A percentile compares a stretch with the other conserved stretches of the same genome.
phyloP scores from a whole-genome alignment of 2,888 invertebrate species.

The Sinodicranocentrus sp. region DNA sequence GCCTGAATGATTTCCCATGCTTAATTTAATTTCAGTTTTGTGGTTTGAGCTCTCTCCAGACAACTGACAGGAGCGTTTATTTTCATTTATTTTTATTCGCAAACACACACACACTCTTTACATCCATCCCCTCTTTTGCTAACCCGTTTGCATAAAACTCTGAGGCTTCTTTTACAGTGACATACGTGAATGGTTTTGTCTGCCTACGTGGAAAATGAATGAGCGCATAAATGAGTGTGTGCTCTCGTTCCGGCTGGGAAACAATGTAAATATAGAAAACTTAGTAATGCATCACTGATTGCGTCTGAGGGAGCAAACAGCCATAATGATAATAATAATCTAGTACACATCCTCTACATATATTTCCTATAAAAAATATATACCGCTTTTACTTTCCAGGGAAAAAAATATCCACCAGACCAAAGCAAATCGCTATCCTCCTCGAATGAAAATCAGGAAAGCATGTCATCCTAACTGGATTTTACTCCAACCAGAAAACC shows the following conservation, averaged over 20 bases:
- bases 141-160: background rate
- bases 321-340: conserved; percentile 39
- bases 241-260: background rate
- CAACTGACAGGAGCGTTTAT: conserved; percentile 51
- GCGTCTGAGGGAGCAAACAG: conserved; percentile 2
- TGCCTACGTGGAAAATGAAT: conserved; percentile 18
- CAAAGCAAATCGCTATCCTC: too few relatives aligned
- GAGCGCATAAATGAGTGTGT: background rate
- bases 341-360: too few relatives aligned
- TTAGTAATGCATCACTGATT: conserved; percentile 55
- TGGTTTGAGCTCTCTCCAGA: conserved; percentile 50
- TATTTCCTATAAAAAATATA: too few relatives aligned
- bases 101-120: background rate
- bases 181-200: too few relatives aligned
- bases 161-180: background rate
- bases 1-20: conserved; percentile 52
- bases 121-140: background rate
- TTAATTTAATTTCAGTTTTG: conserved; percentile 64
- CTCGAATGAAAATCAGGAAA: too few relatives aligned
- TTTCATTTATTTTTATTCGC: conserved; percentile 39
- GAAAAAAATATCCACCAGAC: too few relatives aligned
- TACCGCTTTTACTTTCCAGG: too few relatives aligned
- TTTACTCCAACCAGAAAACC: too few relatives aligned
- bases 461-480: too few relatives aligned
- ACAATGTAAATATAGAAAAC: conserved; percentile 34